Evolutionary conservation across 2,888 invertebrate species (phyloP).

Genomic region (Auanema freiburgensis): DNA sequence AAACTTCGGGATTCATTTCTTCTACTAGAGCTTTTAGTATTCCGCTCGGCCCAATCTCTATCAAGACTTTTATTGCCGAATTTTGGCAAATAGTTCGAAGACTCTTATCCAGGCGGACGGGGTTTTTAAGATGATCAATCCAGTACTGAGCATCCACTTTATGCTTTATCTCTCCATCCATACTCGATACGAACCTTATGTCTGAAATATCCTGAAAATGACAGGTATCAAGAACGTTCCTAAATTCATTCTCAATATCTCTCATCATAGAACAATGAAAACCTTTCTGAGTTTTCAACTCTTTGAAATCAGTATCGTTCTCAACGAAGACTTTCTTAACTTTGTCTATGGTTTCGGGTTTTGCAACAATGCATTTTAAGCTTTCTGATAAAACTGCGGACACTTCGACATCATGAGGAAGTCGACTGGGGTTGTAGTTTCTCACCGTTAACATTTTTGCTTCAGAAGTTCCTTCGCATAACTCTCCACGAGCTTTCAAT

Average conservation of each 20-base stretch:
- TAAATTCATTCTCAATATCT: slow-evolving; percentile 37
- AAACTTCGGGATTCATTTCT: slow-evolving; percentile 22
- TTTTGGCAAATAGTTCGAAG: slow-evolving; percentile 30
- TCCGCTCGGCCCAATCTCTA: slow-evolving; percentile 59
- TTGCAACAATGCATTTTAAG: slow-evolving; percentile 41
- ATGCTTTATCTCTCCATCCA: slow-evolving; percentile 34
- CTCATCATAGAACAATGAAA: slow-evolving; percentile 56
- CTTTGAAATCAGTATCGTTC: slow-evolving; percentile 25
- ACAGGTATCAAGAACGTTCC: slow-evolving; percentile 8
- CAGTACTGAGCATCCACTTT: slow-evolving; percentile 34
- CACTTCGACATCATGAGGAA: slow-evolving; percentile 42
- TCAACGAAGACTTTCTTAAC: slow-evolving; percentile 15
- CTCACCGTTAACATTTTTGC: slow-evolving; percentile 53
- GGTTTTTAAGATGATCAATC: slow-evolving; percentile 36
- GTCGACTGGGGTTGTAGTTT: slow-evolving; percentile 9
- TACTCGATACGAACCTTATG: slow-evolving; percentile 48
- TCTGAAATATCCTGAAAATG: slow-evolving; percentile 8
- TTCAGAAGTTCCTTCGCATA: slow-evolving; percentile 35
- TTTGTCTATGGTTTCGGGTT: slow-evolving; percentile 20
- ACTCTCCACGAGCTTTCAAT: slow-evolving; percentile 33
- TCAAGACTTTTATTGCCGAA: slow-evolving; percentile 28
- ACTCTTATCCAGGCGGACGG: slow-evolving; percentile 46
- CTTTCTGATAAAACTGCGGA: slow-evolving; percentile 41
- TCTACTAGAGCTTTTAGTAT: slow-evolving; percentile 40
- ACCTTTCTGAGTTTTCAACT: slow-evolving; percentile 45